Evolutionary conservation across 2,888 invertebrate species (phyloP).

Genomic region (Cybosia mesomella): DNA sequence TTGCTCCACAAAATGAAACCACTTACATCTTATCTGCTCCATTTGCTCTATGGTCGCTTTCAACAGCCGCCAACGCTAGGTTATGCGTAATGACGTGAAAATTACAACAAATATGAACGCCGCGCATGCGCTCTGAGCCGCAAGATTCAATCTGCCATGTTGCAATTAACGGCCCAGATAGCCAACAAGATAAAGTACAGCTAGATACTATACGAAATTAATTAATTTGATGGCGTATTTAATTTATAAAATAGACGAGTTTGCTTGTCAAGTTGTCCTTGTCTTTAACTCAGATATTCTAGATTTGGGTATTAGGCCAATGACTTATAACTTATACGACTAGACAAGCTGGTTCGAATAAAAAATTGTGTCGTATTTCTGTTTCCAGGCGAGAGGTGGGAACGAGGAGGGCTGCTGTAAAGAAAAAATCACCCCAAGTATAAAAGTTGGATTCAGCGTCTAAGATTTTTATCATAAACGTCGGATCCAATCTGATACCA

Average conservation of each 20-base stretch:
- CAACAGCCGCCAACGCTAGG: slow-evolving; percentile 66
- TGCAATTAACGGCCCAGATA: slow-evolving; percentile 60
- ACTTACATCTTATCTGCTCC: slow-evolving; percentile 40
- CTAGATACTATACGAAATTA: slow-evolving; percentile 36
- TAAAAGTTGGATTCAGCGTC: too few relatives aligned
- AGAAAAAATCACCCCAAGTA: too few relatives aligned
- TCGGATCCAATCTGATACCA: too few relatives aligned
- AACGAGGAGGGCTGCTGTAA: too few relatives aligned
- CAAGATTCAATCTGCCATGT: slow-evolving; percentile 71
- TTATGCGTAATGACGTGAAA: slow-evolving; percentile 81
- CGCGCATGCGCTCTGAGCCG: slow-evolving; percentile 58
- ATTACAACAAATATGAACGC: slow-evolving; percentile 74
- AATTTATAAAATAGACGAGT: slow-evolving; percentile 17
- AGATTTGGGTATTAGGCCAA: too few relatives aligned
- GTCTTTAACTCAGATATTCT: background rate
- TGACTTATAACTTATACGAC: too few relatives aligned
- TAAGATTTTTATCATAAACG: too few relatives aligned
- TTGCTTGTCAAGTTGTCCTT: slow-evolving; percentile 8
- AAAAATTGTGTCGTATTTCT: too few relatives aligned
- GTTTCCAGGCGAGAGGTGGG: too few relatives aligned
- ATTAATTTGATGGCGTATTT: slow-evolving; percentile 36
- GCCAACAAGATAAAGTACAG: slow-evolving; percentile 46
- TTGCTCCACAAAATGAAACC: background rate
- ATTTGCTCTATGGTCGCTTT: slow-evolving; percentile 72
- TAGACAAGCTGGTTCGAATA: too few relatives aligned